Conservation (phyloP, 2,113 vertebrate species). For the Macrotus californicus region DNA sequence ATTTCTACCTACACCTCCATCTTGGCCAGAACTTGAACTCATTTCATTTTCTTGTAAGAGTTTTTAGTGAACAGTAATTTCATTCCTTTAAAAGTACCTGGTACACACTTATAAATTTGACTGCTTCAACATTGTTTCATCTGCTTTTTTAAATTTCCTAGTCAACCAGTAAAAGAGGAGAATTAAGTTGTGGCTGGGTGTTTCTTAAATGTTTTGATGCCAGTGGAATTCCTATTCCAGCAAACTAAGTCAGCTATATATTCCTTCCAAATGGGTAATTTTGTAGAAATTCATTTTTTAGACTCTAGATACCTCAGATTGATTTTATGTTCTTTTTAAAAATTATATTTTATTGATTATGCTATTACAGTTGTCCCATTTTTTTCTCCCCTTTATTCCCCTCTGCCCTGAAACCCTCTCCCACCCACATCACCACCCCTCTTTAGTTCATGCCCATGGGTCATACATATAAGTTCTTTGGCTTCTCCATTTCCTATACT, state of each 20-base stretch:
- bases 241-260: constrained; percentile 78
- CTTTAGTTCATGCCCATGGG: too few relatives aligned
- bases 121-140: neutral
- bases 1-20: too few relatives aligned
- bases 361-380: too few relatives aligned
- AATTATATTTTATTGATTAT: too few relatives aligned
- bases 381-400: too few relatives aligned
- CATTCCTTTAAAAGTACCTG: neutral
- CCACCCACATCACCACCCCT: too few relatives aligned
- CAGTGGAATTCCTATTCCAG: constrained; percentile 82
- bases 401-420: too few relatives aligned
- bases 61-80: neutral
- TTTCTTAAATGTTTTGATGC: constrained; percentile 90
- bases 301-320: neutral
- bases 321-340: too few relatives aligned
- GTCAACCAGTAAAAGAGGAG: constrained; percentile 92
- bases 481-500: too few relatives aligned
- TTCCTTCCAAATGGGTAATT: neutral
- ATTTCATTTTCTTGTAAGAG: neutral
- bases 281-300: neutral
- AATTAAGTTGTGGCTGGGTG: constrained; percentile 95
- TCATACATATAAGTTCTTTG: too few relatives aligned
- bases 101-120: neutral
- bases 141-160: constrained; percentile 64
- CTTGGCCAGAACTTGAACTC: too few relatives aligned